Evolutionary conservation across 2,888 invertebrate species (phyloP).

Genomic region (Drosophila setosimentum): DNA sequence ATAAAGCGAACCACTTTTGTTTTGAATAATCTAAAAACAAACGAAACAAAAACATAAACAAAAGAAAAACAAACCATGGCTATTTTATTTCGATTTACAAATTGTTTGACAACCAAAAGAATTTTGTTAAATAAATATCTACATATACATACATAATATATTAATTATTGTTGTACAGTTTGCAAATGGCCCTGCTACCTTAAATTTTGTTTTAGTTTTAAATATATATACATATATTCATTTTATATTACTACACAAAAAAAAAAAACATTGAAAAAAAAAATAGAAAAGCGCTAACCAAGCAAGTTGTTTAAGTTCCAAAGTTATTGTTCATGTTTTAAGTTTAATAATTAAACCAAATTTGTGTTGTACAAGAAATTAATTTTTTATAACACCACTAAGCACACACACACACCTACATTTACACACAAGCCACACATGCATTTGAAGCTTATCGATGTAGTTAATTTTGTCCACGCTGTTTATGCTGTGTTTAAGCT

Average conservation of each 20-base stretch:
- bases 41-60: slow-evolving; percentile 32
- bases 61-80: slow-evolving; percentile 40
- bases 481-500: slow-evolving; percentile 61
- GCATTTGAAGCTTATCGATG: slow-evolving; percentile 73
- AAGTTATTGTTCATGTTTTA: slow-evolving; percentile 61
- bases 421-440: slow-evolving; percentile 33
- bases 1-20: slow-evolving; percentile 65
- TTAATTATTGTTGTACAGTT: slow-evolving; percentile 75
- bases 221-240: slow-evolving; percentile 9
- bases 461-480: slow-evolving; percentile 65
- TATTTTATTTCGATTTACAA: slow-evolving; percentile 57
- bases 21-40: slow-evolving; percentile 41
- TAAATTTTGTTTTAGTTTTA: slow-evolving; percentile 83
- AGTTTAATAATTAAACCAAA: slow-evolving; percentile 61
- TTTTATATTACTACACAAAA: slow-evolving; percentile 36
- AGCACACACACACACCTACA: slow-evolving; percentile 56
- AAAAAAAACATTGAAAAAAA: slow-evolving; percentile 21
- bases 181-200: slow-evolving; percentile 83
- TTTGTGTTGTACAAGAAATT: slow-evolving; percentile 74
- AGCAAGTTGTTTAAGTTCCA: slow-evolving; percentile 69
- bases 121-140: slow-evolving; percentile 56
- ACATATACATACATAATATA: slow-evolving; percentile 41
- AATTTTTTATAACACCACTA: slow-evolving; percentile 74
- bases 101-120: slow-evolving; percentile 79
- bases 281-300: slow-evolving; percentile 44